Conservation (phyloP, 2,888 invertebrate species). For the Conomelus anceps region DNA sequence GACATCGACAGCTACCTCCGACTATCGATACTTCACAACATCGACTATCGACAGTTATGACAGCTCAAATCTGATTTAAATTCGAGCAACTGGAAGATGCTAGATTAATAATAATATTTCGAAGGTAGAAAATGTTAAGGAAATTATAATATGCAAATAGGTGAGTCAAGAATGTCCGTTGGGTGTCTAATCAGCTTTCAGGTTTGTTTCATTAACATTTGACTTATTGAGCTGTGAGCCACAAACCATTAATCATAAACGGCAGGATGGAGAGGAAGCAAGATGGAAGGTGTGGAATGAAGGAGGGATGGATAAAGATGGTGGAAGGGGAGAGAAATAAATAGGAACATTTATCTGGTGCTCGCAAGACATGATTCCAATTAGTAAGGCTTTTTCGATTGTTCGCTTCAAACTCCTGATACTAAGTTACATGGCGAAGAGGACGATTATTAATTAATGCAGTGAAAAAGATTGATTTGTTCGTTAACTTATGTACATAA, state of each 20-base stretch:
- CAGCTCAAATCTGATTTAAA: not conserved
- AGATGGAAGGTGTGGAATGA: not conserved
- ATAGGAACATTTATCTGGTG: not conserved
- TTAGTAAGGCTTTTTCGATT: not conserved
- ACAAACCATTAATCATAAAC: not conserved
- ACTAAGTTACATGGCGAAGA: not conserved
- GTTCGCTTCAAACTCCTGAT: not conserved
- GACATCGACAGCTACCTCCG: not conserved
- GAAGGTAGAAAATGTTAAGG: not conserved
- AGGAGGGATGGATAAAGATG: not conserved
- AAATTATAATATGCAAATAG: not conserved
- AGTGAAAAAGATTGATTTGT: not conserved
- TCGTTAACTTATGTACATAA: not conserved
- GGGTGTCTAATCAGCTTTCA: not conserved
- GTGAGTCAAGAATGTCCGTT: not conserved
- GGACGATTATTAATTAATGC: not conserved
- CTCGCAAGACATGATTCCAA: not conserved
- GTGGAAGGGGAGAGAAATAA: not conserved
- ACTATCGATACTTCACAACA: not conserved
- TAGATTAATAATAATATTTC: not conserved
- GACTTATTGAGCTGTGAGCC: constrained; percentile 6
- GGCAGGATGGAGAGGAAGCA: not conserved
- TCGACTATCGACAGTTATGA: not conserved
- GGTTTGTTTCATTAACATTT: not conserved
- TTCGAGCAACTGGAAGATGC: not conserved